Evolutionary conservation across 92 coral and sea anemone genomes (phyloP), one percentile per base, ranked within the genome.

Genomic region (Palythoa grandiflora): DNA sequence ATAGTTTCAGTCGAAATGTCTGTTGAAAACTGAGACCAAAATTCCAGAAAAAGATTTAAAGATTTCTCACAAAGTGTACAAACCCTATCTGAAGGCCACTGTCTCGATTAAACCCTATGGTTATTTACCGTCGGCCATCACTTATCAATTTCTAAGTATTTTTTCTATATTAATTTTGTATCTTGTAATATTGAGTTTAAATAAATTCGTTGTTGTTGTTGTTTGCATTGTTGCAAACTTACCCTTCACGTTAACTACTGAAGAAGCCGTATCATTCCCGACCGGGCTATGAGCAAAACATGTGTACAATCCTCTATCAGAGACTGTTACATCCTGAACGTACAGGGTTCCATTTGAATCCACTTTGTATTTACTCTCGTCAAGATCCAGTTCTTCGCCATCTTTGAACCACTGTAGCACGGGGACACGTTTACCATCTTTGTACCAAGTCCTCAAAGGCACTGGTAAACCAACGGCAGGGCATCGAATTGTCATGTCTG

Each of bases 401-500:
- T 81, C 20, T 17, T 81, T 81, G 63, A 39, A 81, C 86, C 86
- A 81, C 59, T 44, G 47, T 20, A 81, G 35, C 14, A 81, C 86
- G 5, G 75, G 86, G 37, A 91, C 19, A 10, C 20, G 91, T 78
- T 84, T 68, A 15, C 93, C 92, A 28, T 91, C 92, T 81, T 88
- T 95, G 13, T 75, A 60, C 96, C 96, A 95, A 48, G 85, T 84
- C 71, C 86, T 90, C 10, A 93, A 77, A 9, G 98, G 96, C 35
- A 73, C 91, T n/a, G 98, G 98, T 39, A 93, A 72, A 1, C 98
- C 98, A 61, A 90, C 87, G 1, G 98, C 93, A 9, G 91, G 88
- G 37, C 98, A 95, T 52, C 75, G 80, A 53, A 95, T 84, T 16
- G 93, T 83, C 61, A 94, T 87, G 15, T 87, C 91, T n/a, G 98